Evolutionary conservation across 2,113 vertebrate species (phyloP), one percentile per base, ranked within the genome.

Genomic region (Myodes glareolus): DNA sequence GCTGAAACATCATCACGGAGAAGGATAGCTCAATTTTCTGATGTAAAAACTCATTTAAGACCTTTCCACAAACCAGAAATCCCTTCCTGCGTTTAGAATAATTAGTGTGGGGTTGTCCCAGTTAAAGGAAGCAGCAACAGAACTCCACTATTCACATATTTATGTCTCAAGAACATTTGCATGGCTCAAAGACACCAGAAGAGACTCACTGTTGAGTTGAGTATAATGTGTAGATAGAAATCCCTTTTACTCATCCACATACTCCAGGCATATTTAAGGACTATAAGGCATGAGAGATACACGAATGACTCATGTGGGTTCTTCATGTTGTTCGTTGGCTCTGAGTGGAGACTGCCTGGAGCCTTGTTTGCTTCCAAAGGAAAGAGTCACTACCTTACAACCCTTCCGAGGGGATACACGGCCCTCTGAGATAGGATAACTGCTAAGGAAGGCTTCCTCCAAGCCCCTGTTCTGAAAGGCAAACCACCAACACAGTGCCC

Each of bases 401-500:
- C 70, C 81, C 75, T 97, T 87, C 63, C 93, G 85, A 55, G 42
- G 58, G 58, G 72, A 47, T 67, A 82, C 5, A 3, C 0, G 0
- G 67, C 67, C 39, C 82, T 86, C 82, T 80, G 88, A 85, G 78
- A 88, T 88, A 42, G 17, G 45, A 52, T 81, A 96, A 86, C 61
- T 75, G 94, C 55, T 65, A 95, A 93, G 84, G 61, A 87, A 93
- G 77, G 50, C 96, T 96, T 85, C 92, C 1, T 33, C 94, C 91
- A 91, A 96, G 78, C 82, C 89, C 12, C 17, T 75, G 77, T 91
- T 94, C 70, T 87, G 76, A 88, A 96, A 86, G 33, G 88, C 92
- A 88, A 89, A 89, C 52, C 1, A 3, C 52, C 0, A 2, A 82
- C 81, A 70, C 88, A 58, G 96, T 39, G 39, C 91, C 94, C 91